A percentile compares a stretch with the other conserved stretches of the same genome.
Evolutionary conservation across 2,888 invertebrate species (phyloP).

Genomic region (Polyploca ridens): DNA sequence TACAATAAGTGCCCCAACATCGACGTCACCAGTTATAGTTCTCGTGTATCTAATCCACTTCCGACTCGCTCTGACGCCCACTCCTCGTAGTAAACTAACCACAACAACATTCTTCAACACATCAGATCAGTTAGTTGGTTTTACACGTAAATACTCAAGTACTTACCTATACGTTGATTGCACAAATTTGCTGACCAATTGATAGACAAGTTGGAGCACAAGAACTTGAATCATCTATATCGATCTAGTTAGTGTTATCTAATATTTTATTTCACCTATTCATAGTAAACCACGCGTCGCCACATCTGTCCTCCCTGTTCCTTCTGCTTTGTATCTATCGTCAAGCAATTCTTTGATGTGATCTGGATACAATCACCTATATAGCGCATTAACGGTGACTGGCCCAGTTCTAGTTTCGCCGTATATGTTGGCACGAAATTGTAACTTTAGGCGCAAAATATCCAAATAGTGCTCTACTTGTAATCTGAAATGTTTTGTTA

Average conservation of each 20-base stretch:
- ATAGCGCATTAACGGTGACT: slow-evolving; percentile 75
- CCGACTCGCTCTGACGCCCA: slow-evolving; percentile 52
- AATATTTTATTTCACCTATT: slow-evolving; percentile 45
- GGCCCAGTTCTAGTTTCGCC: slow-evolving; percentile 77
- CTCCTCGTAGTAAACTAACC: slow-evolving; percentile 57
- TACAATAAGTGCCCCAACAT: slow-evolving; percentile 34
- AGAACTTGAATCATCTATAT: background rate
- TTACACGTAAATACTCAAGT: background rate
- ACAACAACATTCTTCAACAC: slow-evolving; percentile 51
- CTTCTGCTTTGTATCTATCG: slow-evolving; percentile 56
- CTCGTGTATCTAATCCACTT: slow-evolving; percentile 51
- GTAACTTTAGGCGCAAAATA: slow-evolving; percentile 74
- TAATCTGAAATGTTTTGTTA: slow-evolving; percentile 33
- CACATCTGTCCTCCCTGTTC: slow-evolving; percentile 22
- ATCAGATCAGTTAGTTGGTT: slow-evolving; percentile 9
- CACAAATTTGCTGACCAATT: background rate
- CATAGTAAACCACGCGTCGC: no score
- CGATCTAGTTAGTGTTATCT: background rate
- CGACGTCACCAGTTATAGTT: slow-evolving; percentile 42
- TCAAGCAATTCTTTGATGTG: slow-evolving; percentile 72
- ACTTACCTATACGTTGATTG: background rate
- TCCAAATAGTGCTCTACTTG: slow-evolving; percentile 53
- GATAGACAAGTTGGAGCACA: background rate
- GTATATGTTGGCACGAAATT: slow-evolving; percentile 80
- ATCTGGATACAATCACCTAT: slow-evolving; percentile 79